Percentiles rank a stretch among this genome's conserved stretches.
These are phyloP conservation scores for Scaptomyza hsui DNA, from an alignment of 1,140 invertebrate genomes.

Conservation along the genomic window DNA sequence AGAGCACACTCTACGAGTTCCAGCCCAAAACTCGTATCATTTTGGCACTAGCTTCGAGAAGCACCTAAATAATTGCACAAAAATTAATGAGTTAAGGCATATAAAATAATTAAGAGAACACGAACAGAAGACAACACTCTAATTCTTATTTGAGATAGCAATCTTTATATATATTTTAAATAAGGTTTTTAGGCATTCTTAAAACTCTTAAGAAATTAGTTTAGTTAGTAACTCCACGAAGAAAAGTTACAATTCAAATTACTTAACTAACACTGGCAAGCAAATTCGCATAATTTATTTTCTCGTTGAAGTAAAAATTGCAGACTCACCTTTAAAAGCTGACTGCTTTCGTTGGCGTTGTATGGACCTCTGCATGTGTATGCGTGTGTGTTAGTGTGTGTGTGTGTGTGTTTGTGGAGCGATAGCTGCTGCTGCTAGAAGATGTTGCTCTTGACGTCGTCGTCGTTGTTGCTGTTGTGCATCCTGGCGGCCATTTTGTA, in stretches of 20 bases:
- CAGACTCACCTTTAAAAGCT: conserved; percentile 71
- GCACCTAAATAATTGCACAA: conserved; percentile 9
- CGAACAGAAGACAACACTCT: too few relatives aligned
- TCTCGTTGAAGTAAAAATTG: conserved; percentile 59
- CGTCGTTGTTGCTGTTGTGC: conserved; percentile 34
- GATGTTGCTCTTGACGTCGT: conserved; percentile 48
- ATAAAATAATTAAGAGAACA: background rate
- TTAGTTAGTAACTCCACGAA: background rate
- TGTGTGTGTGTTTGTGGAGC: conserved; percentile 37
- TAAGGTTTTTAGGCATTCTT: background rate
- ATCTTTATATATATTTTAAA: background rate
- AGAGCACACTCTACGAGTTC: background rate
- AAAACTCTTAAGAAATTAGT: too few relatives aligned
- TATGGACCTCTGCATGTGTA: conserved; percentile 26
- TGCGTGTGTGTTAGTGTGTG: conserved; percentile 29
- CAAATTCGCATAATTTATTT: background rate
- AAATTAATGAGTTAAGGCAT: background rate
- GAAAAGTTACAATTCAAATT: background rate
- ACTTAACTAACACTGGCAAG: background rate
- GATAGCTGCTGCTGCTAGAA: conserved; percentile 45
- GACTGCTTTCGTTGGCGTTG: conserved; percentile 16
- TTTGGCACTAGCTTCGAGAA: conserved; percentile 1
- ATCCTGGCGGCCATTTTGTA: conserved; percentile 79
- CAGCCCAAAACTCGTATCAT: conserved; percentile 1
- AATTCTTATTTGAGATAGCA: too few relatives aligned